phyloP scores from a whole-genome alignment of 2,888 invertebrate species.

The Lamproptera curius region DNA sequence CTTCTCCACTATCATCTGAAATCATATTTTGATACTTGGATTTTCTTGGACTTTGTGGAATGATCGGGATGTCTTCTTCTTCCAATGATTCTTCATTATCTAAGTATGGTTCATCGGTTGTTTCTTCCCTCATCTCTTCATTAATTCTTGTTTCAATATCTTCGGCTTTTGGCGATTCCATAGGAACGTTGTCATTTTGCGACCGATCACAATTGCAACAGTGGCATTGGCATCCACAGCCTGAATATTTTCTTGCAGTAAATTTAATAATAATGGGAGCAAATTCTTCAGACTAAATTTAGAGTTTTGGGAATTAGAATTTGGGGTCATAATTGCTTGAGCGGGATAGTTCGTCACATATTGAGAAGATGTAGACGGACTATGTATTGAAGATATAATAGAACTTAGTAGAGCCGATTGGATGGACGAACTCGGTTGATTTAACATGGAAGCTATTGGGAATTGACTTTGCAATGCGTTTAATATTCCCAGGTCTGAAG shows the following conservation, averaged over 20 bases:
- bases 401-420: conserved; percentile 32
- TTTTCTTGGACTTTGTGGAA: conserved; percentile 25
- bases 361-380: conserved; percentile 21
- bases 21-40: conserved; percentile 21
- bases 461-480: conserved; percentile 15
- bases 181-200: conserved; percentile 23
- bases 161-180: conserved; percentile 32
- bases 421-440: conserved; percentile 24
- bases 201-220: conserved; percentile 29
- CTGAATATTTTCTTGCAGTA: conserved; percentile 49
- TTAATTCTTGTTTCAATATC: conserved; percentile 46
- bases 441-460: conserved; percentile 14
- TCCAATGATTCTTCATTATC: conserved; percentile 24
- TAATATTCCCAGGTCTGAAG: conserved; percentile 7
- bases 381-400: conserved; percentile 29
- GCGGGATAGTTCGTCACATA: conserved; percentile 19
- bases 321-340: conserved; percentile 16
- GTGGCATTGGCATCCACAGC: conserved; percentile 32
- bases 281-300: conserved; percentile 50
- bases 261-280: conserved; percentile 54
- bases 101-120: conserved; percentile 18
- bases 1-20: conserved; percentile 34
- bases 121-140: conserved; percentile 31
- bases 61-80: conserved; percentile 20
- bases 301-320: conserved; percentile 28